phyloP scores from a whole-genome alignment of 2,113 vertebrate species.

The Lagopus muta region DNA sequence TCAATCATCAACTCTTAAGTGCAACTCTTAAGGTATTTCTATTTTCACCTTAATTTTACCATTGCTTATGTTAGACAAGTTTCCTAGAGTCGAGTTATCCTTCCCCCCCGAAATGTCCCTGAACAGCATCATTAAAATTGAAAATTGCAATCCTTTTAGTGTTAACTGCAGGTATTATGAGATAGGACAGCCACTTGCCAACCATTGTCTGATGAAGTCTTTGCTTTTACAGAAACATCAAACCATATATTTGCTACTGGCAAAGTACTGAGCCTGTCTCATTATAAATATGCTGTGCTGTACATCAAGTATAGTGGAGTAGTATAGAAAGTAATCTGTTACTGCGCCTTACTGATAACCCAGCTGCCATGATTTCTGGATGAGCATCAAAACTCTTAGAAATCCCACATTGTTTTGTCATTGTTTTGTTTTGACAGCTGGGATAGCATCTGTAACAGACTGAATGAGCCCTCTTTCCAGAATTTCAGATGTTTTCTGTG shows the following conservation, averaged over 20 bases:
- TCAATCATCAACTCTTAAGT: neutral
- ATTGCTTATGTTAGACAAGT: neutral
- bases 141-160: conserved; percentile 39
- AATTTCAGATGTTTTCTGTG: neutral
- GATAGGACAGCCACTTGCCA: conserved; percentile 14
- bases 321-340: neutral
- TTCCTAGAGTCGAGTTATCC: neutral
- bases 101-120: neutral
- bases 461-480: neutral
- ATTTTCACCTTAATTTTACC: neutral
- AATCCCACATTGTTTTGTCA: conserved; percentile 7
- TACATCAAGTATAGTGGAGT: neutral
- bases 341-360: conserved; percentile 50
- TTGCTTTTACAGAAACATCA: conserved; percentile 47
- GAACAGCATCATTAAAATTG: neutral
- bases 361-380: conserved; percentile 37
- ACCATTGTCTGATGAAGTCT: conserved; percentile 2
- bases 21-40: neutral
- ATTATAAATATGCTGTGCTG: neutral
- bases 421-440: conserved; percentile 22
- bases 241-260: conserved; percentile 25
- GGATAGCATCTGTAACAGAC: neutral
- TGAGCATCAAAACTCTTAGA: neutral
- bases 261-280: neutral
- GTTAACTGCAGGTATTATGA: conserved; percentile 10